Conservation (phyloP, 2,113 vertebrate species). For the Aptenodytes patagonicus region DNA sequence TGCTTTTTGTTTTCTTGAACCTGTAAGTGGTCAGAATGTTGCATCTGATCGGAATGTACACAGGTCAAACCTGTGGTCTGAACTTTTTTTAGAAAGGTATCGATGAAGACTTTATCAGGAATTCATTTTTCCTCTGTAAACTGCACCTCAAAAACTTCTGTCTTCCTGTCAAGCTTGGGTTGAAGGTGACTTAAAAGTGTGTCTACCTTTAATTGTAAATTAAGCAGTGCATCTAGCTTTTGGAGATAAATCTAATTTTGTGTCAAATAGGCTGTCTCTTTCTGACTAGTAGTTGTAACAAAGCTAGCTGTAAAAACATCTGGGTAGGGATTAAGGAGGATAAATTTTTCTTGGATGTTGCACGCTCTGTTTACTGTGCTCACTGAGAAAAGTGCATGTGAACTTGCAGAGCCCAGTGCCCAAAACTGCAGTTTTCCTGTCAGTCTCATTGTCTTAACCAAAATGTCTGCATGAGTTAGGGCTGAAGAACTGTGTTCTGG, state of each 20-base stretch:
- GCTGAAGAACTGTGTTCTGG: background rate
- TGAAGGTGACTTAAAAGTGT: background rate
- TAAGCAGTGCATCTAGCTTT: background rate
- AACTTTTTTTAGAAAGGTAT: background rate
- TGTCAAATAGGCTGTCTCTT: background rate
- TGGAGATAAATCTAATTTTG: background rate
- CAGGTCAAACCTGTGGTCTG: background rate
- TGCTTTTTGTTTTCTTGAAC: background rate
- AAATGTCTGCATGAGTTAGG: rapidly evolving
- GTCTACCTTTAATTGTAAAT: background rate
- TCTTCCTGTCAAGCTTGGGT: background rate
- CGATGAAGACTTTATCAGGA: background rate
- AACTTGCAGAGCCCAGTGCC: background rate
- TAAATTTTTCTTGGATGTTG: background rate
- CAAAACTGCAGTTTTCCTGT: background rate
- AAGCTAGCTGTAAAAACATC: background rate
- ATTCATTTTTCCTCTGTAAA: background rate
- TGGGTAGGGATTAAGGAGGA: background rate
- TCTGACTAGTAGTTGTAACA: background rate
- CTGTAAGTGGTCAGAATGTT: background rate
- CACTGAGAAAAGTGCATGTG: background rate
- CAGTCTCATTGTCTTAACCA: background rate
- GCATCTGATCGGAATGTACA: rapidly evolving
- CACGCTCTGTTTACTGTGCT: background rate
- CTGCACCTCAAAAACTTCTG: rapidly evolving